phyloP scores from a whole-genome alignment of 2,797 vertebrate genomes.

The Sebastes iracundus region DNA sequence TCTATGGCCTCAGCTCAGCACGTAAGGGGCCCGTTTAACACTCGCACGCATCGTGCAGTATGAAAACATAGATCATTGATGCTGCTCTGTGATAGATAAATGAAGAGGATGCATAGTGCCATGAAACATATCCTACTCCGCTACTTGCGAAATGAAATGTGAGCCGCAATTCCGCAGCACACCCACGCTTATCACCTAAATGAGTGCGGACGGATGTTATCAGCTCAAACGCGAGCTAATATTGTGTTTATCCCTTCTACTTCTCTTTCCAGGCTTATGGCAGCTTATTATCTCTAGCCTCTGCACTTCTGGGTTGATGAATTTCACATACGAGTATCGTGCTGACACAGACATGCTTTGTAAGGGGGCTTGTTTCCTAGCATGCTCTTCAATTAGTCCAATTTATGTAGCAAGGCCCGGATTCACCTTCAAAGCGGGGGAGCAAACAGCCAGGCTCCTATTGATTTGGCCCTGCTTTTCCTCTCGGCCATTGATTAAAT shows the following conservation, averaged over 20 bases:
- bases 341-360: conserved; percentile 67
- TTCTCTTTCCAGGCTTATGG: conserved; percentile 40
- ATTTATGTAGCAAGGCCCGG: conserved; percentile 75
- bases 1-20: conserved; percentile 37
- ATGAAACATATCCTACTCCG: not conserved
- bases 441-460: conserved; percentile 74
- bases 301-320: conserved; percentile 56
- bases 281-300: conserved; percentile 55
- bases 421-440: conserved; percentile 77
- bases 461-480: conserved; percentile 80
- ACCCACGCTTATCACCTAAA: conserved; percentile 37
- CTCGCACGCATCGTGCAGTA: conserved; percentile 2
- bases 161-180: conserved; percentile 2
- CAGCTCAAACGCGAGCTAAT: conserved; percentile 42
- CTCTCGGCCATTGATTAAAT: conserved; percentile 82
- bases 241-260: conserved; percentile 44
- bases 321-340: conserved; percentile 58
- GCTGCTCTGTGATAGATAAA: conserved; percentile 15
- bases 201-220: conserved; percentile 39
- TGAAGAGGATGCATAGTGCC: conserved; percentile 3
- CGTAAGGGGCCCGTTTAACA: conserved; percentile 37
- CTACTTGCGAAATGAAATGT: conserved; percentile 8
- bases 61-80: conserved; percentile 35
- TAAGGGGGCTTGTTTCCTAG: conserved; percentile 70
- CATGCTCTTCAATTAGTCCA: conserved; percentile 81